Evolutionary conservation across 1,140 invertebrate species (phyloP), one percentile per base, ranked within the genome.

Genomic region (Ceratosolen fusciceps): DNA sequence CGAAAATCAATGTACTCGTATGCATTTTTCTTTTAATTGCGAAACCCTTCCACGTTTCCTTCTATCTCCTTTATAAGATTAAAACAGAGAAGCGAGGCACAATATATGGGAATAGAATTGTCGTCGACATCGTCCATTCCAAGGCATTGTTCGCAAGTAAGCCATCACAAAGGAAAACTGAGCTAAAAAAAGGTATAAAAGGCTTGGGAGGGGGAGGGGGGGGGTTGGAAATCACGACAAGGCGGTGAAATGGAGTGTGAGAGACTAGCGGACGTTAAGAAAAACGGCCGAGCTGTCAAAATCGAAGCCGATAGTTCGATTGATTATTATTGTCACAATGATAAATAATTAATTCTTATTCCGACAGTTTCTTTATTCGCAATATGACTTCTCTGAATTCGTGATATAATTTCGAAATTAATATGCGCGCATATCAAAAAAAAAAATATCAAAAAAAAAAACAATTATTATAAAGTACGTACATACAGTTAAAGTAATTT

Each of bases 181-280:
- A 62, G 24, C n/a, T 54, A 58, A 10, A 58, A 58, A 58, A 58
- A 58, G 54, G 54, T 58, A 58, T 9, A 58, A 58, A 58, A 58
- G 54, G n/a, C n/a, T n/a, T n/a, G n/a, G n/a, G n/a, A n/a, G n/a
- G n/a, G n/a, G n/a, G n/a, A n/a, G 54, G 5, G 8, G 4, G 26
- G 24, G 26, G 54, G n/a, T 58, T 58, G 54, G 54, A 62, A 34
- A 62, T 62, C 2, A 34, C 10, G 58, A 34, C 58, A 19, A 62
- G 58, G 29, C 2, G 31, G 12, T 62, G 1, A 26, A 58, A 58
- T 5, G 26, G 29, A 62, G 16, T 16, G 31, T 19, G 58, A 62
- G 58, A 34, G 19, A 10, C 9, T 1, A 8, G 14, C 24, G 26
- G n/a, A n/a, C n/a, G n/a, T n/a, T 58, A 58, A 58, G 24, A 58